Evolutionary conservation across 2,113 vertebrate genomes (phyloP), one percentile per base, ranked within the genome.

Genomic region (Uropsilus gracilis): DNA sequence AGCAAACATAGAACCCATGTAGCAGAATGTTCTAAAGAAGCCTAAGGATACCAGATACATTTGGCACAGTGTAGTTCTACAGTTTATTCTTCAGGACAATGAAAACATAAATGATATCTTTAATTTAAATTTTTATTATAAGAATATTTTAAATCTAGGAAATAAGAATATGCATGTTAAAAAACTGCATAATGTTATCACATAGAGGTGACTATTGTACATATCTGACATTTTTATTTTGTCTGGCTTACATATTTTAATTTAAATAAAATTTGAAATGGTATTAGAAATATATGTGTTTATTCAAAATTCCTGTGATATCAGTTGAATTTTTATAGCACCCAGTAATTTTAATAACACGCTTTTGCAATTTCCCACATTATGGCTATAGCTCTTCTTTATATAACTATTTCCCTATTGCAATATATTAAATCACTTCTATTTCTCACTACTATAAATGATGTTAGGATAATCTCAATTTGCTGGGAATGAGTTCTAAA

Each of bases 241-340:
- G 11, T 53, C 14, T 73, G 59, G 50, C 14, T 72, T 82, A 59
- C 10, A 55, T 11, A 66, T 72, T 46, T 86, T 55, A 82, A 91
- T 46, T 86, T 55, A 82, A 91, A 72, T 37, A 75, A 69, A 57
- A 63, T 44, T 66, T 30, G 9, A 73, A 89, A 89, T 34, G 3
- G 28, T 46, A 20, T 26, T 59, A 72, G 63, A 44, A 37, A 53
- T n/a, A 80, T 24, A 63, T 3, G 26, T 66, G 12, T 82, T 64
- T 57, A 6, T 55, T 66, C 53, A 57, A 80, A 73, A 48, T 81
- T 44, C 53, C 14, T 71, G 11, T 77, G 59, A 59, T 57, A 28
- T 37, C 39, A 59, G 2, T 9, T 20, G 13, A 91, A 39, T 50
- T 71, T 85, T 46, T 13, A 66, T 39, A 88, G 32, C 63, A 53